Conservation (phyloP, 2,113 vertebrate species). For the Delphinapterus leucas region DNA sequence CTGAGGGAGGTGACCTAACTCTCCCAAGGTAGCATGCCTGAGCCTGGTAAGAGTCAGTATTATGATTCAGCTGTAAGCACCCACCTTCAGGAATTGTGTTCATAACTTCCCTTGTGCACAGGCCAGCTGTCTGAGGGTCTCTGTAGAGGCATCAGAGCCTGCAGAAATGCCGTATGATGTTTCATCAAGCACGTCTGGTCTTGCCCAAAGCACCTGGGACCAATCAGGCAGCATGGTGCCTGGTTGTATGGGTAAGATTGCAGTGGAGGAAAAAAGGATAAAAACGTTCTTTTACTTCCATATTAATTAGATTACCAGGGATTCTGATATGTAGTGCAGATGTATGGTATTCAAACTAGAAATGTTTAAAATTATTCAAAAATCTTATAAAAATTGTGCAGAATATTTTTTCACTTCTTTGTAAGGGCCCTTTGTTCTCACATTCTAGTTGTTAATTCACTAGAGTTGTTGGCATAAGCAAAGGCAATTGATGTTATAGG, state of each 20-base stretch:
- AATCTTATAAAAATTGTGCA: conserved; percentile 25
- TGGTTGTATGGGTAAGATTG: not conserved
- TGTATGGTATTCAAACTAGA: not conserved
- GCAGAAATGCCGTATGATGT: not conserved
- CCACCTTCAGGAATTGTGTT: not conserved
- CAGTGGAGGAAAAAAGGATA: not conserved
- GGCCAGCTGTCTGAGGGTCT: not conserved
- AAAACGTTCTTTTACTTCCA: not conserved
- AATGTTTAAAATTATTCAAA: conserved; percentile 38
- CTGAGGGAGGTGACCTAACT: not conserved
- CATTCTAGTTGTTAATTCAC: conserved; percentile 50
- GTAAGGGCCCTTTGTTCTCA: conserved; percentile 24
- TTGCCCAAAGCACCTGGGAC: not conserved
- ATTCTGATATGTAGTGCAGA: not conserved
- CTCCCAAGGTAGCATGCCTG: not conserved
- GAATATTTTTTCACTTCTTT: conserved; percentile 41
- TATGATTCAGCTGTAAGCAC: not conserved
- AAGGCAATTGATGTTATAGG: conserved; percentile 74
- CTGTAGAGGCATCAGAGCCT: not conserved
- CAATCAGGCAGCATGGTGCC: not conserved
- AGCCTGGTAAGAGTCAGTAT: not conserved
- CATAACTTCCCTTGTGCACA: not conserved
- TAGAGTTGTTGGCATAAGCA: conserved; percentile 69
- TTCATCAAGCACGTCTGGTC: not conserved
- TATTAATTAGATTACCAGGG: not conserved